Base-by-base conservation (phyloP, 2,797 vertebrate genomes). In the Mastacembelus armatus region DNA sequence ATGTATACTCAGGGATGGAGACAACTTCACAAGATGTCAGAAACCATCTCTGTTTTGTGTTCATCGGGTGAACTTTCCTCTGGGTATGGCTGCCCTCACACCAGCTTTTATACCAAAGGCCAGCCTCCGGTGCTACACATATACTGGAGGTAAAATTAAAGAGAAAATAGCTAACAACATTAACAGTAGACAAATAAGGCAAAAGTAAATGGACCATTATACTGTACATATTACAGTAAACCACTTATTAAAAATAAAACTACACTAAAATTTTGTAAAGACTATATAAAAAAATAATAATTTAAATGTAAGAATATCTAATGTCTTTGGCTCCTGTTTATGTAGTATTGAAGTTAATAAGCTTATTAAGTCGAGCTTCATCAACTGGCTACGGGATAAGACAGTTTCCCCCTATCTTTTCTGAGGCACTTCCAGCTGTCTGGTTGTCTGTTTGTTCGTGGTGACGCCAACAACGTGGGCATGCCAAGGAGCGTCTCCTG, bases 21-120 rank as follows among this genome's bases (percentile, higher is more conserved):
- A 94, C 93, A 91, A 93, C 93, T 94, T 95, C 95, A 95, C 93
- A 92, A 93, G 92, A 95, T 94, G 96, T 96, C 96, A 96, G 81
- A 89, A 95, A 94, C 91, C 93, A 94, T 95, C 94, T 94, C 90
- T 86, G 88, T 93, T 84, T 94, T 92, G 83, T 94, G 93, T 94
- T 94, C 92, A 88, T 86, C 81, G 86, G 93, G 89, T 90, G 91
- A 93, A 92, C 89, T 89, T 62, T 67, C 91, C 78, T 71, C 67
- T 56, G 87, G 91, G 92, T 81, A 85, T 92, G 92, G 83, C 84
- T 49, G 59, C 89, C 79, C 87, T 89, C 80, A 87, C 80, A 68
- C 88, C 84, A 85, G 91, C 85, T 89, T 91, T 91, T 86, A 67
- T 50, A 47, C 54, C 62, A 70, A 70, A 64, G 79, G 86, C 85